A percentile compares a stretch with the other conserved stretches of the same genome.
Evolutionary conservation across 2,113 vertebrate genomes (phyloP).

Genomic region (Prinia subflava): DNA sequence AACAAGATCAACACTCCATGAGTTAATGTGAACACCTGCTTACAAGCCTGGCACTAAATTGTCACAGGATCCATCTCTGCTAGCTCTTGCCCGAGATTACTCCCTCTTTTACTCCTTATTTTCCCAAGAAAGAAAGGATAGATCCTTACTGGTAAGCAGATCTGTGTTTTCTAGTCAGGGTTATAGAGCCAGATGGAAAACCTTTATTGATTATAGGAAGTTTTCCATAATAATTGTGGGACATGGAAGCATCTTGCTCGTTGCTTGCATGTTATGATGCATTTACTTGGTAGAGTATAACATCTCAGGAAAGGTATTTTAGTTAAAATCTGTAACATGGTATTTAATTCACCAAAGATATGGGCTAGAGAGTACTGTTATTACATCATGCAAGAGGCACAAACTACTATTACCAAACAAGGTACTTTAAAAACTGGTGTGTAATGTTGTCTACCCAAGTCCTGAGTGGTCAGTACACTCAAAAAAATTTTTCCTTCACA

Average conservation of each 20-base stretch:
- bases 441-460: background rate
- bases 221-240: background rate
- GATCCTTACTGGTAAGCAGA: background rate
- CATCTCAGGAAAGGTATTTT: background rate
- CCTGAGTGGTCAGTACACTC: background rate
- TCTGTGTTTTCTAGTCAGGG: background rate
- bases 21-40: background rate
- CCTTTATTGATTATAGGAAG: background rate
- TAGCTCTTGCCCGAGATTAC: background rate
- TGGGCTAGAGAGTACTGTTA: background rate
- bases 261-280: accelerated
- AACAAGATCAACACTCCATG: background rate
- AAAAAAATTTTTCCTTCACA: background rate
- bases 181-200: background rate
- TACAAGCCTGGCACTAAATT: background rate
- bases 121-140: background rate
- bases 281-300: background rate
- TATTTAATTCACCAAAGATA: background rate
- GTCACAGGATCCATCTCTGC: background rate
- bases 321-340: background rate
- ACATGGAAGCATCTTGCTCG: background rate
- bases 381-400: accelerated
- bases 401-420: background rate
- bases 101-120: background rate
- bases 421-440: background rate